These are phyloP conservation scores for Rugalucina vietnamica DNA, from an alignment of 2,888 invertebrate species.

Conservation along the genomic window DNA sequence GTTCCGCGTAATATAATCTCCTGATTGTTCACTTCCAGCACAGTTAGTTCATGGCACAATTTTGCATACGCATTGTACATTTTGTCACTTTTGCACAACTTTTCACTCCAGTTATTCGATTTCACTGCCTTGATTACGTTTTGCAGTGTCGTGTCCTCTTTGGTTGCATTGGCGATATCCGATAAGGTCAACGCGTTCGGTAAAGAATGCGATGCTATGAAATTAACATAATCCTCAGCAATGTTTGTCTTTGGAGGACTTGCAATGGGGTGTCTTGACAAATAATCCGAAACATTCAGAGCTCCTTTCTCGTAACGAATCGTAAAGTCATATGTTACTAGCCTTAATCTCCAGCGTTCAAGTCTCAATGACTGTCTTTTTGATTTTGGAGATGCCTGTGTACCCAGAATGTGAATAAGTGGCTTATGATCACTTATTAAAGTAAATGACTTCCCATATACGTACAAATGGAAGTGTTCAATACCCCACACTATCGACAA, in stretches of 20 bases:
- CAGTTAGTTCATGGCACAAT: neutral
- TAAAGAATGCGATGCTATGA: constrained; percentile 39
- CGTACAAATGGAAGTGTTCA: constrained; percentile 73
- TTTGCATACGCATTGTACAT: neutral
- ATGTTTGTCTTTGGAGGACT: constrained; percentile 30
- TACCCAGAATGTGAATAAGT: constrained; percentile 28
- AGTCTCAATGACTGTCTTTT: constrained; percentile 42
- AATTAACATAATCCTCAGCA: constrained; percentile 53
- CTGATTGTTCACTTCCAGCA: neutral
- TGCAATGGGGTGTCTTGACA: constrained; percentile 58
- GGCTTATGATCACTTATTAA: constrained; percentile 73
- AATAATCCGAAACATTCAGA: constrained; percentile 65
- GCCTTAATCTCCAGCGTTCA: constrained; percentile 57
- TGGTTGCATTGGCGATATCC: neutral
- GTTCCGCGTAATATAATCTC: neutral
- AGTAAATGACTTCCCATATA: constrained; percentile 64
- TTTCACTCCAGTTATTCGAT: neutral
- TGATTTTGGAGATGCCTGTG: neutral
- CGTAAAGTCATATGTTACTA: constrained; percentile 54
- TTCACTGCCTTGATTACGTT: neutral
- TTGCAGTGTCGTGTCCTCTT: neutral
- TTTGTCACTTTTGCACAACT: too few relatives aligned
- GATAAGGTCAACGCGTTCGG: constrained; percentile 56
- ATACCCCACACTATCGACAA: constrained; percentile 71
- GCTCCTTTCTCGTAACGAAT: constrained; percentile 53